Conservation (phyloP, 1,140 invertebrate genomes). For the Diploscapter pachys region DNA sequence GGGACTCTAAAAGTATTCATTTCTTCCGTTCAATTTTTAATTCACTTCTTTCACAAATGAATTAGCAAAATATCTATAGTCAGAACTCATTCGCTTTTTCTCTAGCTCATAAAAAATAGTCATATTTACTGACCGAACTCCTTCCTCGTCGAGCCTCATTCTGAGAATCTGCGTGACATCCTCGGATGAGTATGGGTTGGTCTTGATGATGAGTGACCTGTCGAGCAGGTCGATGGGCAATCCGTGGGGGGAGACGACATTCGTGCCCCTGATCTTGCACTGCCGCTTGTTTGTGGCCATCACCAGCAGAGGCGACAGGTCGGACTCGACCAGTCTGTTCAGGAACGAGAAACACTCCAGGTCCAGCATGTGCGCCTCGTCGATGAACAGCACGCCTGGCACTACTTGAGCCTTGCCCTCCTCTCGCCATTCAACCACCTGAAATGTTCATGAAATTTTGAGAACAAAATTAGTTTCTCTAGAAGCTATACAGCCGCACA, state of each 20-base stretch:
- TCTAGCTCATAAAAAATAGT: too few species aligned
- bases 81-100: too few species aligned
- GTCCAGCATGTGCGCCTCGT: conserved; percentile 87
- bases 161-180: conserved; percentile 36
- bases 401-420: conserved; percentile 98
- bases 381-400: conserved; percentile 74
- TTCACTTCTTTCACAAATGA: too few species aligned
- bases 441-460: not conserved
- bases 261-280: conserved; percentile 81
- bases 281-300: conserved; percentile 82
- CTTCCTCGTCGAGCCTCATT: conserved; percentile 28
- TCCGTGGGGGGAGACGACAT: conserved; percentile 87
- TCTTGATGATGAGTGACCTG: conserved; percentile 84
- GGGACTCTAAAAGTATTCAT: too few species aligned
- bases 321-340: conserved; percentile 90
- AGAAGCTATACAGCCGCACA: not conserved
- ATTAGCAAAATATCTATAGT: not conserved
- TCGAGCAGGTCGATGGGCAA: conserved; percentile 94
- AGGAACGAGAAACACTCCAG: conserved; percentile 99
- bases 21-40: too few species aligned
- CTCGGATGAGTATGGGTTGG: conserved; percentile 79
- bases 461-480: not conserved
- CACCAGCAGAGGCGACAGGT: conserved; percentile 96
- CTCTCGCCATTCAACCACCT: conserved; percentile 90
- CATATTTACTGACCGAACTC: conserved; percentile 7